Percentiles rank a stretch among this genome's conserved stretches.
phyloP scores from a whole-genome alignment of 2,113 vertebrate genomes.

The Genyomyrus donnyi region DNA sequence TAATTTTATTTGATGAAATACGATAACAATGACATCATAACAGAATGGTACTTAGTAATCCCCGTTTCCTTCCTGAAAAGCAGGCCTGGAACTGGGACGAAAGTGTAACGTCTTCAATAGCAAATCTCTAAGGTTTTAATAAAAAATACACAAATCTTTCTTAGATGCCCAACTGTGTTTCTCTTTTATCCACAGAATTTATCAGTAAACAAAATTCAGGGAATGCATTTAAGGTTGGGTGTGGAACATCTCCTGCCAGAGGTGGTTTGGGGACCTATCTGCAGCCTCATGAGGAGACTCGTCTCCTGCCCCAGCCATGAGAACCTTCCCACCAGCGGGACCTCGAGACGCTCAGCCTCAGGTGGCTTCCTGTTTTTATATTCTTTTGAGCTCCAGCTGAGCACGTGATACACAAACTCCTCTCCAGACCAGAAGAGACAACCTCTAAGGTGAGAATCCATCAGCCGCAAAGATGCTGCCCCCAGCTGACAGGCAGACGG shows the following conservation, averaged over 20 bases:
- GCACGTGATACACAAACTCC: background rate
- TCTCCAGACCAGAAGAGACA: background rate
- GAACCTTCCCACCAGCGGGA: background rate
- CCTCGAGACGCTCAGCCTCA: background rate
- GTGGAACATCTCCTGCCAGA: background rate
- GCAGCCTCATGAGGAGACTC: background rate
- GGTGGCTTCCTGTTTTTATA: background rate
- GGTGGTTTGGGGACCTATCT: background rate
- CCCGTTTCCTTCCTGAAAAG: background rate
- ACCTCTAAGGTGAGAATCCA: background rate
- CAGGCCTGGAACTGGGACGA: background rate
- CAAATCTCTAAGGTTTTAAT: background rate
- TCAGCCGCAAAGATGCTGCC: background rate
- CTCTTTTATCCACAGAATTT: background rate
- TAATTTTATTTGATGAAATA: background rate
- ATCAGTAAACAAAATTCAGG: background rate
- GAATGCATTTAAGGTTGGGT: background rate
- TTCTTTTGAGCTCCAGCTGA: background rate
- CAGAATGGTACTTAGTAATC: background rate
- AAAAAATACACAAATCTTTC: background rate
- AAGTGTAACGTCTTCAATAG: background rate
- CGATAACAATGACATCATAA: background rate
- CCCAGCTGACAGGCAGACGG: background rate
- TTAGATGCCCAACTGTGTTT: background rate
- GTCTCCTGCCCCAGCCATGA: background rate